These are phyloP conservation scores for Rhegmatorhina hoffmannsi DNA, from an alignment of 2,113 vertebrate genomes.

Conservation along the genomic window DNA sequence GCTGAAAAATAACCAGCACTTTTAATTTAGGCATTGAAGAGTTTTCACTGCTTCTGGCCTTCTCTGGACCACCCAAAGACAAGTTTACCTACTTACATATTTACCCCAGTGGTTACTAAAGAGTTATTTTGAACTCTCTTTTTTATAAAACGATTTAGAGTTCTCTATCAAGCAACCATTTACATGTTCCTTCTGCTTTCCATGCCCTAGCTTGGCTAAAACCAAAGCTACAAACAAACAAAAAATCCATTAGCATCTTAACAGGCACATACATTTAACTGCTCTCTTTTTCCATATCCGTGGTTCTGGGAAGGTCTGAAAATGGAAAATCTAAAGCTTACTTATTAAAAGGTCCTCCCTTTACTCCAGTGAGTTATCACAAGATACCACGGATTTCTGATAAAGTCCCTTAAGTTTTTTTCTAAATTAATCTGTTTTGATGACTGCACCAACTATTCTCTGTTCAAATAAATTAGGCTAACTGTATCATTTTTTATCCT, in stretches of 20 bases:
- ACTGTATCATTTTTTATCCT: not conserved
- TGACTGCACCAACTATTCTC: not conserved
- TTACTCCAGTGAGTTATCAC: not conserved
- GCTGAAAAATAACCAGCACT: not conserved
- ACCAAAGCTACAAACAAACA: not conserved
- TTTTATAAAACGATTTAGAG: not conserved
- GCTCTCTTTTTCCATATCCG: not conserved
- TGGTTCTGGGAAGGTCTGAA: not conserved
- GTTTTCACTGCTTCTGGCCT: not conserved
- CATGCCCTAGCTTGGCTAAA: not conserved
- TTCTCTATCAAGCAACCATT: not conserved
- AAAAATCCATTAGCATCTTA: not conserved
- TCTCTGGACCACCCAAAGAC: not conserved
- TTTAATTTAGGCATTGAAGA: not conserved
- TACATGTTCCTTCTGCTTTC: not conserved
- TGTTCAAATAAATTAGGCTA: not conserved
- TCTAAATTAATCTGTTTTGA: not conserved
- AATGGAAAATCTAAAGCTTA: not conserved
- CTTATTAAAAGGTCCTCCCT: not conserved
- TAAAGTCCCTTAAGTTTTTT: not conserved
- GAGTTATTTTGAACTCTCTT: not conserved
- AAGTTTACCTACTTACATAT: not conserved
- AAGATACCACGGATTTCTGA: not conserved
- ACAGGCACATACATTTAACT: not conserved
- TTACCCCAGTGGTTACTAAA: not conserved